phyloP scores from a whole-genome alignment of 2,888 invertebrate genomes.

The Microplitis manilae region DNA sequence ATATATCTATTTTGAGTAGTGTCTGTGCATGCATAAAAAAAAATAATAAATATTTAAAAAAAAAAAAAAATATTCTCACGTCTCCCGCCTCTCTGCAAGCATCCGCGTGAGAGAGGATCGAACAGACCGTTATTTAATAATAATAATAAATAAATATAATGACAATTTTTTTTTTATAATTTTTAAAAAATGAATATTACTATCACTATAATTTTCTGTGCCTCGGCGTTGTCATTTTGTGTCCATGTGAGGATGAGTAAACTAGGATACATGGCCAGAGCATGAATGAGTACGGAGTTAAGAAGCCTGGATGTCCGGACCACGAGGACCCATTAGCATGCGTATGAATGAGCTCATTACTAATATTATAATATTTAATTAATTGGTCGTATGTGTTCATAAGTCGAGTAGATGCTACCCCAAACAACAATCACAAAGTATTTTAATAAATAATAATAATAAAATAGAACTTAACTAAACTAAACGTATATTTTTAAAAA shows the following conservation, averaged over 20 bases:
- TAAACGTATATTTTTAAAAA: constrained; percentile 54
- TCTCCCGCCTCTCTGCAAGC: constrained; percentile 71
- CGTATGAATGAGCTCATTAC: constrained; percentile 32
- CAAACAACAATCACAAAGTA: background rate
- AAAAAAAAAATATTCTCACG: constrained; percentile 66
- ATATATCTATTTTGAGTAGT: constrained; percentile 71
- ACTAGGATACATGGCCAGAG: constrained; percentile 11
- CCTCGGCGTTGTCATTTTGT: constrained; percentile 56
- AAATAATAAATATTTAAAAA: constrained; percentile 9
- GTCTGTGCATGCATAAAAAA: constrained; percentile 69
- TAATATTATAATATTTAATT: background rate
- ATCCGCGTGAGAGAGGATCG: constrained; percentile 67
- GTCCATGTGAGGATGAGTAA: constrained; percentile 44
- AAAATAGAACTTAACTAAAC: constrained; percentile 53
- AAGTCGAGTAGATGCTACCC: constrained; percentile 45
- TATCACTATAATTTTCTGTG: constrained; percentile 37
- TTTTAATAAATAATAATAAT: constrained; percentile 49
- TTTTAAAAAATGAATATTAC: background rate
- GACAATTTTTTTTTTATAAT: constrained; percentile 2
- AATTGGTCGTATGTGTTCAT: constrained; percentile 10
- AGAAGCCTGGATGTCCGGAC: constrained; percentile 39
- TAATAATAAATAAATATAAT: constrained; percentile 48
- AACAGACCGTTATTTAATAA: constrained; percentile 51
- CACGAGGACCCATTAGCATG: constrained; percentile 36
- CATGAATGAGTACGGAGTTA: constrained; percentile 34